Conservation (phyloP, 2,113 vertebrate species). For the Dendrocopos noguchii region DNA sequence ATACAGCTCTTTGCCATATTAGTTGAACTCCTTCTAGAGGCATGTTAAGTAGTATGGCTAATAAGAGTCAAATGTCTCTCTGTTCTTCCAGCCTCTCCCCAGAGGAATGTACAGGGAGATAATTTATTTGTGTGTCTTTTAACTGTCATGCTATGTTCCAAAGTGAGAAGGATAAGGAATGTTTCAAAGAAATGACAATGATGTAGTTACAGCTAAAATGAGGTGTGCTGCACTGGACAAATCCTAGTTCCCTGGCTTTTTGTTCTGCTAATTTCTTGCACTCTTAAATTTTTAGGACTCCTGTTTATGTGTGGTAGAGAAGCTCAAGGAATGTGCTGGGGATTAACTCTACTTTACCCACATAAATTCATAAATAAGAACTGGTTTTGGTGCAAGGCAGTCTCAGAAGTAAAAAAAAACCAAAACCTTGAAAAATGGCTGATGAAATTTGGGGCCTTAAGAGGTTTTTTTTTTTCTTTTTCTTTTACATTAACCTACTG, state of each 20-base stretch:
- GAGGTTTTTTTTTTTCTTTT: neutral
- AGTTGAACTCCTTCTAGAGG: neutral
- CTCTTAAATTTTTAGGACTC: neutral
- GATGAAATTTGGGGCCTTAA: neutral
- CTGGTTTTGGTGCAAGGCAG: neutral
- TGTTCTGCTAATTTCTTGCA: neutral
- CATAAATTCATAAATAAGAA: neutral
- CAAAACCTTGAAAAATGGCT: neutral
- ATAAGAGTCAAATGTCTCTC: neutral
- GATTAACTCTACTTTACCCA: neutral
- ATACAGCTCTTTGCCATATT: neutral
- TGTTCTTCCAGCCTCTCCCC: neutral
- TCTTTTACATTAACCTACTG: neutral
- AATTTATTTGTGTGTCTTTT: neutral
- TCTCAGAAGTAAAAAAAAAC: neutral
- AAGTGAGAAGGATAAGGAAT: neutral
- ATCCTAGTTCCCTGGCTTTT: neutral
- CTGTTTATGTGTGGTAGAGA: neutral
- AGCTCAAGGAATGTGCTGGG: neutral
- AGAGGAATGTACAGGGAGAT: neutral
- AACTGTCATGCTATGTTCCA: neutral
- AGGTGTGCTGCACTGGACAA: neutral
- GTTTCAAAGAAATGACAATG: neutral
- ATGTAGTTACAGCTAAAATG: neutral
- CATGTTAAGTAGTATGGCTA: neutral